Evolutionary conservation across 2,797 vertebrate species (phyloP).

Genomic region (Huso huso): DNA sequence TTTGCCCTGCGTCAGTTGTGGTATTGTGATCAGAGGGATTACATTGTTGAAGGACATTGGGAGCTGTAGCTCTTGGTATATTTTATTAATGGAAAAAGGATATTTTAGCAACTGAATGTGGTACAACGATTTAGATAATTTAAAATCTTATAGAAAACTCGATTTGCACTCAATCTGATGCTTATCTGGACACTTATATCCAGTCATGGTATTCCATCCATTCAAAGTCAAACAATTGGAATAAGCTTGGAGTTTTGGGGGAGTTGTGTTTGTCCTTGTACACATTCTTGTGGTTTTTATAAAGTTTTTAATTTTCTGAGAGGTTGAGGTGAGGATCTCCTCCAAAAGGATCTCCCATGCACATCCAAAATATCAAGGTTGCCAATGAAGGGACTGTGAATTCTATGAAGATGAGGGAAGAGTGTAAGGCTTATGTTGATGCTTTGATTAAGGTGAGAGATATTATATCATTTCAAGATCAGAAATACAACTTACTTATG

Average conservation of each 20-base stretch:
- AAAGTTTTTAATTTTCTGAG: neutral
- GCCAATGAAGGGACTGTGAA: conserved; percentile 45
- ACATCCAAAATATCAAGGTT: conserved; percentile 63
- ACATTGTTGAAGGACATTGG: conserved; percentile 42
- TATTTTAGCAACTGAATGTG: conserved; percentile 7
- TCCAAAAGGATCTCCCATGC: conserved; percentile 48
- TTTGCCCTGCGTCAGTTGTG: conserved; percentile 52
- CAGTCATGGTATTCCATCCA: conserved; percentile 20
- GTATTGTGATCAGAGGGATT: conserved; percentile 64
- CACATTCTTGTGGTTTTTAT: conserved; percentile 14
- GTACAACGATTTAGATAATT: neutral
- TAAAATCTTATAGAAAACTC: conserved; percentile 2
- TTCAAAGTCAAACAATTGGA: conserved; percentile 31
- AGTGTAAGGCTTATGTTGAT: conserved; percentile 56
- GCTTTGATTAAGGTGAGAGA: conserved; percentile 62
- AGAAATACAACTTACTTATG: too few relatives aligned
- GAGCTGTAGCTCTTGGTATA: conserved; percentile 23
- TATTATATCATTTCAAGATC: too few relatives aligned
- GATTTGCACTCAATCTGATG: conserved; percentile 4
- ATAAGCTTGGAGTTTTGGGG: neutral
- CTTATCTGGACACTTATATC: conserved; percentile 12
- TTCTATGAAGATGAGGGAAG: conserved; percentile 40
- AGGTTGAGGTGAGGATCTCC: conserved; percentile 13
- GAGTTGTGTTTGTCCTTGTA: neutral
- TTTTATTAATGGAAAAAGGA: neutral